These are phyloP conservation scores for Myotis pilosus DNA, from an alignment of 2,797 vertebrate genomes.

Conservation along the genomic window DNA sequence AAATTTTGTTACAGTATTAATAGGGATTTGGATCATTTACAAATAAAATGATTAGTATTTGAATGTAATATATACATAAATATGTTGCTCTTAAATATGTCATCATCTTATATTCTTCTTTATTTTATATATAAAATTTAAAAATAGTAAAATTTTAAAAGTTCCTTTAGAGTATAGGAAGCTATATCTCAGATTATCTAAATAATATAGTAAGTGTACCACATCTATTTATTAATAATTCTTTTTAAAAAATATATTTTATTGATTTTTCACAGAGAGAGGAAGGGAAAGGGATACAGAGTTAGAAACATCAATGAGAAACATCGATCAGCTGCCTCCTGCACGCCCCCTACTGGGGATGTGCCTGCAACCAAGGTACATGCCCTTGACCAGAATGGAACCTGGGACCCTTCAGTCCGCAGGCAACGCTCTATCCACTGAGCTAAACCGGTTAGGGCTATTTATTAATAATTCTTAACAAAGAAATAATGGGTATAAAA, in stretches of 20 bases:
- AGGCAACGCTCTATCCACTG: too few species aligned
- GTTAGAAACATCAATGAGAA: too few species aligned
- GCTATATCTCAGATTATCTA: neutral
- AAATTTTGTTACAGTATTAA: neutral
- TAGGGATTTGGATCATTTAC: neutral
- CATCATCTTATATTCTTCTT: slow-evolving; percentile 13
- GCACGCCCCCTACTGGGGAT: too few species aligned
- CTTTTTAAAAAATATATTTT: too few species aligned
- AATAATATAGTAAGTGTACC: neutral
- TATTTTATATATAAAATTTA: slow-evolving; percentile 27
- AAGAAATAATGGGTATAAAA: neutral
- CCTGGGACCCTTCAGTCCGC: too few species aligned
- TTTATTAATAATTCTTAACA: slow-evolving; percentile 18
- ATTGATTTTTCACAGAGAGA: too few species aligned
- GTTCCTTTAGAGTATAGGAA: neutral
- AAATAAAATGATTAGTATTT: neutral
- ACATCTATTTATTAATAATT: neutral
- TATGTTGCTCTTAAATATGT: neutral
- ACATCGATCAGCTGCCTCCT: too few species aligned
- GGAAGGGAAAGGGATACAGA: too few species aligned
- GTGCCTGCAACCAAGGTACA: too few species aligned
- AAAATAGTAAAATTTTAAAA: slow-evolving; percentile 25
- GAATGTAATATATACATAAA: neutral
- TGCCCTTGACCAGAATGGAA: too few species aligned
- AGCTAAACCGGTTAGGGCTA: too few species aligned